phyloP scores from a whole-genome alignment of 2,113 vertebrate genomes.

The Psephotus haematonotus region DNA sequence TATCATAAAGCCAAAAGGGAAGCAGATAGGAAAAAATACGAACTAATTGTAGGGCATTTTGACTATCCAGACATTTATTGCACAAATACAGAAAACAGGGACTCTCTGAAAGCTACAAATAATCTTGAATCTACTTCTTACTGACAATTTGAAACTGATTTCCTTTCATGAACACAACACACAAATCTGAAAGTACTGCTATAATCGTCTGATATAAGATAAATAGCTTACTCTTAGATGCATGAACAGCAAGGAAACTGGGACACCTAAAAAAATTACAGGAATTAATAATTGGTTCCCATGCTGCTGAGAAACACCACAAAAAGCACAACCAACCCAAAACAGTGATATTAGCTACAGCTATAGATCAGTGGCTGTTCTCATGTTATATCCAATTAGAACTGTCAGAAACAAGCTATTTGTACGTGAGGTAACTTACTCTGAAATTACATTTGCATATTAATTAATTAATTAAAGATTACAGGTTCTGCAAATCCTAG shows the following conservation, averaged over 20 bases:
- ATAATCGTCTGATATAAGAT: not conserved
- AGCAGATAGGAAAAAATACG: fast-evolving
- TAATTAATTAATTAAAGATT: not conserved
- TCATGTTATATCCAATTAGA: not conserved
- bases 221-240: not conserved
- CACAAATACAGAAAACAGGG: not conserved
- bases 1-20: not conserved
- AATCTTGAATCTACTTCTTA: not conserved
- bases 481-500: not conserved
- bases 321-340: not conserved
- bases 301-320: not conserved
- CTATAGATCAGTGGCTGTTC: not conserved
- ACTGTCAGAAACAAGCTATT: not conserved
- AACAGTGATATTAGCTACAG: not conserved
- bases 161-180: not conserved
- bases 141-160: not conserved
- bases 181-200: not conserved
- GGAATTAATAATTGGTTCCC: not conserved
- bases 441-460: not conserved
- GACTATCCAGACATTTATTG: not conserved
- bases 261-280: not conserved
- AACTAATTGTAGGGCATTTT: not conserved
- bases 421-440: fast-evolving
- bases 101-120: not conserved
- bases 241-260: not conserved